These are phyloP conservation scores for Rhinichthys osculus DNA, from an alignment of 2,797 vertebrate genomes.

Conservation along the genomic window DNA sequence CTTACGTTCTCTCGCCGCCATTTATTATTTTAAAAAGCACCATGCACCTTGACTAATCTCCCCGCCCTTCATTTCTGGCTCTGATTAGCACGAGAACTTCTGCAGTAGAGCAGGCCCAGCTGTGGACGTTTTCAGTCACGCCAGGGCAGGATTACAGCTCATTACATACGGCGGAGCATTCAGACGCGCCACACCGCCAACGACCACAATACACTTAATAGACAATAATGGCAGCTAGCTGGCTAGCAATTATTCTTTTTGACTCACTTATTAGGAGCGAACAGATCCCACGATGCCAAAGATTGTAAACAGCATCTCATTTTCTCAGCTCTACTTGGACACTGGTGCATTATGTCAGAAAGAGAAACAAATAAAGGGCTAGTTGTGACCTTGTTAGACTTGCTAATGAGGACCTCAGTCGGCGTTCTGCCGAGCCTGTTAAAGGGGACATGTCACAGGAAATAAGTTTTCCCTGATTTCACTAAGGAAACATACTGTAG, in stretches of 20 bases:
- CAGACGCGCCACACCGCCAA: slow-evolving; percentile 2
- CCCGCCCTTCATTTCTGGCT: slow-evolving; percentile 67
- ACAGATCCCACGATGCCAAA: slow-evolving; percentile 20
- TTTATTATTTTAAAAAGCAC: slow-evolving; percentile 77
- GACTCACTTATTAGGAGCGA: slow-evolving; percentile 37
- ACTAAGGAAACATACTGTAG: neutral
- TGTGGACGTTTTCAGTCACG: neutral
- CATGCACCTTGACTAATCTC: slow-evolving; percentile 71
- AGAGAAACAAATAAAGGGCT: slow-evolving; percentile 37
- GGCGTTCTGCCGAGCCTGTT: slow-evolving; percentile 29
- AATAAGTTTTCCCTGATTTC: neutral
- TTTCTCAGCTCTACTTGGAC: slow-evolving; percentile 42
- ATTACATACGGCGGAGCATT: slow-evolving; percentile 40
- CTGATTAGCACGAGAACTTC: slow-evolving; percentile 44
- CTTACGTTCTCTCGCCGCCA: slow-evolving; percentile 33
- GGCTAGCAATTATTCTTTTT: slow-evolving; percentile 33
- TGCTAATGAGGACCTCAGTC: slow-evolving; percentile 54
- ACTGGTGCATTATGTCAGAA: slow-evolving; percentile 40
- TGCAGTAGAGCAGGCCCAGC: neutral
- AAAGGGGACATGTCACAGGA: slow-evolving; percentile 15
- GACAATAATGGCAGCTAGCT: slow-evolving; percentile 41
- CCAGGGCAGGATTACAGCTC: slow-evolving; percentile 44
- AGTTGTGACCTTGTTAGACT: slow-evolving; percentile 57
- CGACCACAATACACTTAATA: slow-evolving; percentile 42
- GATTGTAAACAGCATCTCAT: slow-evolving; percentile 39